Evolutionary conservation across 2,113 vertebrate species (phyloP).

Genomic region (Psilopogon haemacephalus): DNA sequence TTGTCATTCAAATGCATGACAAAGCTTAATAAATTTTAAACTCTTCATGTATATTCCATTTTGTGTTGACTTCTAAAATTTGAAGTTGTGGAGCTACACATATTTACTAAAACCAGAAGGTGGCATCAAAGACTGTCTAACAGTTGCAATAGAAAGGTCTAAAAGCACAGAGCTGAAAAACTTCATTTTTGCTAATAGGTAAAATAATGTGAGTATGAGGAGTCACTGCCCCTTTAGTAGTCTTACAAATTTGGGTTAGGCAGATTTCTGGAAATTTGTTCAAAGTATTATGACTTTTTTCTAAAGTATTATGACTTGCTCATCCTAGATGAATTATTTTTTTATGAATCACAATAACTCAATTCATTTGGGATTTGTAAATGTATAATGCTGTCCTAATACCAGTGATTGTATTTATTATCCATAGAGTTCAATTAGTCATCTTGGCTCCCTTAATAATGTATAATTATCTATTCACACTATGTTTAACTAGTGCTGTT

Average conservation of each 20-base stretch:
- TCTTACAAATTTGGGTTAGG: background rate
- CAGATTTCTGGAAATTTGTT: background rate
- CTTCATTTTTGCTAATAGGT: background rate
- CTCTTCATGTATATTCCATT: background rate
- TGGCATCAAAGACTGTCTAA: constrained; percentile 46
- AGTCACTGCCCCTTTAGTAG: background rate
- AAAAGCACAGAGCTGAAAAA: background rate
- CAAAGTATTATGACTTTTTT: background rate
- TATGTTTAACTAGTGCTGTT: background rate
- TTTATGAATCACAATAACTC: background rate
- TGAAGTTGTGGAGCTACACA: background rate
- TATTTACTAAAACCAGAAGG: constrained; percentile 40
- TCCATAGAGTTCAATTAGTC: background rate
- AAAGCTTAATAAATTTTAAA: background rate
- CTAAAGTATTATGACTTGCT: background rate
- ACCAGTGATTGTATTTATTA: background rate
- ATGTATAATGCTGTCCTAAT: background rate
- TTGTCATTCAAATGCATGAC: background rate
- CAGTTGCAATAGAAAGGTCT: background rate
- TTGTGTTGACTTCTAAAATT: background rate
- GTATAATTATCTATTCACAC: background rate
- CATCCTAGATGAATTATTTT: background rate
- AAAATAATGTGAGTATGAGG: background rate
- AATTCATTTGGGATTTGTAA: background rate
- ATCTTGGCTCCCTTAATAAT: background rate